Conservation (phyloP, 2,888 invertebrate genomes). For the Luperina nickerlii region DNA sequence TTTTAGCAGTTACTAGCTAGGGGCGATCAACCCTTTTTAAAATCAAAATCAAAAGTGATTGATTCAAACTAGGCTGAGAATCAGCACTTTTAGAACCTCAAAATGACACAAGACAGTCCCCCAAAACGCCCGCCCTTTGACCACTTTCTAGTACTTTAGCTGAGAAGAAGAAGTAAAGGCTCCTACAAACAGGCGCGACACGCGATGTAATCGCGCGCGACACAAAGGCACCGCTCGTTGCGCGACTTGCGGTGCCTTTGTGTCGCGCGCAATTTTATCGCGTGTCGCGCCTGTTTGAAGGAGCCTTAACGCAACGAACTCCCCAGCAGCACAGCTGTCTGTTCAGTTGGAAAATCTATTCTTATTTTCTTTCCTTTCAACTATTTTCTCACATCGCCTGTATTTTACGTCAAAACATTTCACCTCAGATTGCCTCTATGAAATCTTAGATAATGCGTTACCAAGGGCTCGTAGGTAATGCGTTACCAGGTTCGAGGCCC, state of each 20-base stretch:
- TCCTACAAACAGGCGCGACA: too few species aligned
- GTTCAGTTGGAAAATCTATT: not conserved
- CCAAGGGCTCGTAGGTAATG: conserved; percentile 72
- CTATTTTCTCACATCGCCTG: conserved; percentile 22
- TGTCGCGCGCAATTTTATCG: too few species aligned
- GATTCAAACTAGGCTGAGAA: not conserved
- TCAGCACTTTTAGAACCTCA: not conserved
- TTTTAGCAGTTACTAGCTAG: conserved; percentile 3
- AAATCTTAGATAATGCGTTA: conserved; percentile 79
- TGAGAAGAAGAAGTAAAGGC: not conserved
- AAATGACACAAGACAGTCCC: not conserved
- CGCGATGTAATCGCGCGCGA: too few species aligned
- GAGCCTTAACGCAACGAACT: not conserved
- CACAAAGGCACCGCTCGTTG: too few species aligned
- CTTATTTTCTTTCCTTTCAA: not conserved
- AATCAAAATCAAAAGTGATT: not conserved
- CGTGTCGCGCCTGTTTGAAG: too few species aligned
- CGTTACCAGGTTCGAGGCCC: conserved; percentile 70
- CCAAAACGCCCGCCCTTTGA: not conserved
- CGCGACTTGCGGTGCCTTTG: too few species aligned
- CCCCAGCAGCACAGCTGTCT: not conserved
- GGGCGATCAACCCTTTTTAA: not conserved
- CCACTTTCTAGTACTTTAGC: not conserved
- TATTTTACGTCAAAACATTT: conserved; percentile 63
- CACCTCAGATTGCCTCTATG: conserved; percentile 75